Evolutionary conservation across 2,113 vertebrate species (phyloP).

Genomic region (Setophaga kirtlandii): DNA sequence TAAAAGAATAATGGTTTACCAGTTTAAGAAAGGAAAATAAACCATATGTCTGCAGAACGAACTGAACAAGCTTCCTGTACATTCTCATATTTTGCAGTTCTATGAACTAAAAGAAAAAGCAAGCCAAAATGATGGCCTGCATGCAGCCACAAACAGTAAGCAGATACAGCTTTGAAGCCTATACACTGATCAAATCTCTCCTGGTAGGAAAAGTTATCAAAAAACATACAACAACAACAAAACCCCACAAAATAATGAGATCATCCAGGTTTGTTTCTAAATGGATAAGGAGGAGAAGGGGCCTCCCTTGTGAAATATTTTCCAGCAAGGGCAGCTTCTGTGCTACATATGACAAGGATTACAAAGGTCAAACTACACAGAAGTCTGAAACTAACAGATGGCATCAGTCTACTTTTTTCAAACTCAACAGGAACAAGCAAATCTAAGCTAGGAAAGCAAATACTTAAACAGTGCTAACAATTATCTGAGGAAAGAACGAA

Average conservation of each 20-base stretch:
- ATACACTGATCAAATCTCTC: neutral
- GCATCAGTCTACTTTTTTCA: neutral
- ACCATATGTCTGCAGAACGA: neutral
- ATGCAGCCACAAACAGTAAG: neutral
- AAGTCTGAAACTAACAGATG: conserved; percentile 34
- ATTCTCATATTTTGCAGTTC: neutral
- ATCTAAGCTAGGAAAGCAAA: conserved; percentile 39
- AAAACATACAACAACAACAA: neutral
- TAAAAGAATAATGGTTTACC: neutral
- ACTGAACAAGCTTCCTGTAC: neutral
- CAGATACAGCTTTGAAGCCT: neutral
- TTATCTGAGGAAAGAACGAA: conserved; percentile 40
- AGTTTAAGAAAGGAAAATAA: neutral
- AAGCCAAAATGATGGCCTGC: neutral
- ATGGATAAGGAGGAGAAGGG: neutral
- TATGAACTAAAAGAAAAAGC: neutral
- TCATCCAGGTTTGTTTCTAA: neutral
- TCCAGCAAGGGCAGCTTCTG: neutral
- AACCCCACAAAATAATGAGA: neutral
- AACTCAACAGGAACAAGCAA: conserved; percentile 33
- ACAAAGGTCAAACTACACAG: neutral
- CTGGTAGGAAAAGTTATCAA: neutral
- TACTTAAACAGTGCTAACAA: conserved; percentile 39
- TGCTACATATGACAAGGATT: neutral
- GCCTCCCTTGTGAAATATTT: neutral